phyloP scores from a whole-genome alignment of 2,797 vertebrate species.

The Thaleichthys pacificus region DNA sequence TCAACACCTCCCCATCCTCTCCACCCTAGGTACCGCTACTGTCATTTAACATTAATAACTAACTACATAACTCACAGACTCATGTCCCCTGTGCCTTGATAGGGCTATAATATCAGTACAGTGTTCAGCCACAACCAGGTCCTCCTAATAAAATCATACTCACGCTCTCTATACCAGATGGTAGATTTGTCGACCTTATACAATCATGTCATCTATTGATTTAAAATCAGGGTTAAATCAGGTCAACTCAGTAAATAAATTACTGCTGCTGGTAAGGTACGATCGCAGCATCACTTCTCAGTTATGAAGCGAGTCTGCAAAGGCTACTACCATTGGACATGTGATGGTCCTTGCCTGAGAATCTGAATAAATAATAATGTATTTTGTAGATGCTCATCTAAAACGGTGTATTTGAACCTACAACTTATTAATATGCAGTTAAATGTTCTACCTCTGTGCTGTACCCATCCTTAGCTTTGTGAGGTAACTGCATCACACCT shows the following conservation, averaged over 20 bases:
- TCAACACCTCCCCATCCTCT: no score
- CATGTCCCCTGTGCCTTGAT: no score
- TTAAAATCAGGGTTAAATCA: conserved; percentile 1
- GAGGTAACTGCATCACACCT: no score
- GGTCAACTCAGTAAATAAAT: conserved; percentile 5
- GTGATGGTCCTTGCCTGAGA: neutral
- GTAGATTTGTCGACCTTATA: neutral
- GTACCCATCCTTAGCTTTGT: no score
- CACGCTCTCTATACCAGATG: no score
- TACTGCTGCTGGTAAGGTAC: neutral
- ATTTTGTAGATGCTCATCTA: neutral
- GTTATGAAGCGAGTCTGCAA: conserved; percentile 11
- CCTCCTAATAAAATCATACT: no score
- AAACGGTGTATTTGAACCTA: no score
- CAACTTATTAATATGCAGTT: neutral
- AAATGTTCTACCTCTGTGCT: neutral
- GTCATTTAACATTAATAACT: no score
- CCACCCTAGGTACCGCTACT: no score
- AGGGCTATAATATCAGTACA: no score
- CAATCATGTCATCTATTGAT: conserved; percentile 11
- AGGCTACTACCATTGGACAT: conserved; percentile 6
- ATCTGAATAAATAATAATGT: neutral
- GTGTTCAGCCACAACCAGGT: no score
- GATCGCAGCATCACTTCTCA: conserved; percentile 3
- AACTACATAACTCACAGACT: no score